Percentiles rank a stretch among this genome's conserved stretches.
Conservation (phyloP, 2,113 vertebrate species). For the Macquaria australasica region DNA sequence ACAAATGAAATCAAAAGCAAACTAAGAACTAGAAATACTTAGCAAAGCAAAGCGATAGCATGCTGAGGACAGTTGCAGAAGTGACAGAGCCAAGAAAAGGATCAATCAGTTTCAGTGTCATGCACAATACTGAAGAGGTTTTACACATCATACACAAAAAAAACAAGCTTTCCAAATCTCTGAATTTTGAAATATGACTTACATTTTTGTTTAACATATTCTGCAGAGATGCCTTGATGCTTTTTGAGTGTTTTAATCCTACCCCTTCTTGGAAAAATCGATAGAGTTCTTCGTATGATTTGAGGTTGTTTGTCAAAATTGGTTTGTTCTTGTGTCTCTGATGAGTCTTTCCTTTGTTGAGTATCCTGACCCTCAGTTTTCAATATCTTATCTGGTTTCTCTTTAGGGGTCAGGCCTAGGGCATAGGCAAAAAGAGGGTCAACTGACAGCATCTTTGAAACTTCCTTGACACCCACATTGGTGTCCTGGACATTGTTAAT, state of each 20-base stretch:
- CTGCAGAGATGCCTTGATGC: slow-evolving; percentile 63
- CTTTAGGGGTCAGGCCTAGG: slow-evolving; percentile 71
- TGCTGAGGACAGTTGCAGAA: slow-evolving; percentile 18
- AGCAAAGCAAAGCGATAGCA: slow-evolving; percentile 17
- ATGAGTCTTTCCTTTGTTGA: slow-evolving; percentile 18
- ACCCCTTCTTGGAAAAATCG: slow-evolving; percentile 44
- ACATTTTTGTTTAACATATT: slow-evolving; percentile 78
- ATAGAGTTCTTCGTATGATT: slow-evolving; percentile 40
- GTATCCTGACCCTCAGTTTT: slow-evolving; percentile 17
- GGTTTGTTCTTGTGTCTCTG: slow-evolving; percentile 31
- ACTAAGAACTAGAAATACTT: slow-evolving; percentile 23
- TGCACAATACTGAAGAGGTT: neutral
- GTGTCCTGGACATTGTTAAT: neutral
- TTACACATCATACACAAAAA: slow-evolving; percentile 3
- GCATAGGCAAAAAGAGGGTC: slow-evolving; percentile 69
- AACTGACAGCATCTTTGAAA: slow-evolving; percentile 48
- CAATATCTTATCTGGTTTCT: slow-evolving; percentile 7
- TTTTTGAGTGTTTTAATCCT: slow-evolving; percentile 76
- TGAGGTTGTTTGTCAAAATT: slow-evolving; percentile 28
- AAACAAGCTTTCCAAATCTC: neutral
- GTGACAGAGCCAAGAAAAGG: slow-evolving; percentile 25
- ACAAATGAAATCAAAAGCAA: slow-evolving; percentile 26
- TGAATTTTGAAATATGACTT: slow-evolving; percentile 55
- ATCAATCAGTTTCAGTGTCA: slow-evolving; percentile 2
- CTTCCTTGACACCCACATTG: neutral